Evolutionary conservation across 2,113 vertebrate species (phyloP).

Genomic region (Salvelinus fontinalis): DNA sequence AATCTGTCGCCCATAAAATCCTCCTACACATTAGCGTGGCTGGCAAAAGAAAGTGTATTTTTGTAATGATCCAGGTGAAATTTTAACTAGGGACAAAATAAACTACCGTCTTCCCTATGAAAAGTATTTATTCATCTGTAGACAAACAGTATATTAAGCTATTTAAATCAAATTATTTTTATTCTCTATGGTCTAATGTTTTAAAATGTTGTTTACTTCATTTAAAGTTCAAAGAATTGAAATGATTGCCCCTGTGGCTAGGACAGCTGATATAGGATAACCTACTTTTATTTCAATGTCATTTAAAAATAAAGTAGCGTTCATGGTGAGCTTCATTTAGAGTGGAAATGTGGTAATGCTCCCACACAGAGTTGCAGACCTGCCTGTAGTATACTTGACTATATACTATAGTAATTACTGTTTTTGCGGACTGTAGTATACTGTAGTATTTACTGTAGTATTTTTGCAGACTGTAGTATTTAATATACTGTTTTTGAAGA

Average conservation of each 20-base stretch:
- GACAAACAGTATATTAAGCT: background rate
- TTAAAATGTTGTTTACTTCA: slow-evolving; percentile 40
- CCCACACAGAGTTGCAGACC: background rate
- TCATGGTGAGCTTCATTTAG: slow-evolving; percentile 22
- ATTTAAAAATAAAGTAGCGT: slow-evolving; percentile 22
- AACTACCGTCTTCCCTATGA: no score
- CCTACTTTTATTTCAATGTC: slow-evolving; percentile 27
- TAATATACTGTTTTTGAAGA: no score
- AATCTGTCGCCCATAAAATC: slow-evolving; percentile 60
- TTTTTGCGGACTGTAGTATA: no score
- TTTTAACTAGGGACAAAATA: no score
- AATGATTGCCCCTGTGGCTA: slow-evolving; percentile 25
- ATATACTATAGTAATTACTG: no score
- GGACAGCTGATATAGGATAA: slow-evolving; percentile 11
- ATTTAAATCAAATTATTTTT: background rate
- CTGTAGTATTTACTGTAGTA: no score
- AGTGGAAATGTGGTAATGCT: background rate
- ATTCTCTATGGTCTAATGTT: no score
- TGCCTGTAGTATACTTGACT: no score
- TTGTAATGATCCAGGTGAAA: background rate
- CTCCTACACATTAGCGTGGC: slow-evolving; percentile 9
- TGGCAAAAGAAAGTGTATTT: slow-evolving; percentile 14
- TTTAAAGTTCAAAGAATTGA: slow-evolving; percentile 7
- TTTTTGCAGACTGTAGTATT: no score
- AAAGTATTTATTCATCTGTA: background rate